Base-by-base conservation (phyloP, 2,888 invertebrate genomes). In the Zeuzera pyrina region DNA sequence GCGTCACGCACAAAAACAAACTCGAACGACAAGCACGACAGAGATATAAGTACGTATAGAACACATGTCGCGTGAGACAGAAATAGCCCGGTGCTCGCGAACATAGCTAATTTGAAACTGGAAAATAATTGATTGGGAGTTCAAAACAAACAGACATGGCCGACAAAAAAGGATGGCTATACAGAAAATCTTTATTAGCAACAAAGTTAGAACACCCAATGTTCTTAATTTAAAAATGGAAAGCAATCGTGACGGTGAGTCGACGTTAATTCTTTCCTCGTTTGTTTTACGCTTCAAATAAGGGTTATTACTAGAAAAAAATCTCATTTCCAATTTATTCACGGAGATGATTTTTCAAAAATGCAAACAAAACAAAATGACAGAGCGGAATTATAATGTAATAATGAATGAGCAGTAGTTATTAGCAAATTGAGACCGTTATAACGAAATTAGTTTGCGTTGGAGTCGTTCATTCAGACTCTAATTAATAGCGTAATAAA, bases 141-240 rank as follows among this genome's bases (percentile, higher is more conserved):
- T 73, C 71, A 77, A 83, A 83, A 78, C 78, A 81, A 81, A 83
- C 79, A 81, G 72, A 74, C 57, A 74, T 74, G 76, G 73, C 77
- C 67, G 74, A 79, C 76, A 76, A 78, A 79, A 78, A 78, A 77
- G 73, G 72, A 73, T 59, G 69, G 68, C 49, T 52, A 57, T 52
- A 74, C 72, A 72, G 73, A 65, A 67, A 77, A 72, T 71, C 73
- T 70, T 70, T 67, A 74, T 73, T 67, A 69, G 62, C 59, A 58
- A 66, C 58, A 59, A 63, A 65, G 68, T 63, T 66, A 67, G 69
- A 60, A 67, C 60, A 63, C 65, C 67, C 55, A 57, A 57, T 38
- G 41, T 51, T 64, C 55, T 56, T 62, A 70, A 68, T 71, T 69
- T 63, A 62, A 63, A 67, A 65, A 52, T 59, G 54, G 57, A 66